phyloP scores from a whole-genome alignment of 2,888 invertebrate genomes.

The Steinernema scapterisci region DNA sequence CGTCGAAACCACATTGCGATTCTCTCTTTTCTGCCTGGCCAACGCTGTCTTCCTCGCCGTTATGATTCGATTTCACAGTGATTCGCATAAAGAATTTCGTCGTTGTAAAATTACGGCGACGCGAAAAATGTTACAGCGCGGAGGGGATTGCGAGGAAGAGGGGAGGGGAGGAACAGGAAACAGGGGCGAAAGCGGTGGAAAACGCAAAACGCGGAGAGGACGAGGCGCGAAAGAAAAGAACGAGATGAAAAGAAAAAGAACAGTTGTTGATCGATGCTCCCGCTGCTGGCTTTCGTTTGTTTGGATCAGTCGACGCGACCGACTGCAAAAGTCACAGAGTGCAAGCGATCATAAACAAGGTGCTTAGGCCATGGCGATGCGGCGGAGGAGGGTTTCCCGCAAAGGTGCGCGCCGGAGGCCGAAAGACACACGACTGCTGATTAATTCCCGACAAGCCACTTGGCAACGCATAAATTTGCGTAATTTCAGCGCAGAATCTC shows the following conservation, averaged over 20 bases:
- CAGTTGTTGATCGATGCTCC: constrained; percentile 27
- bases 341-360: background rate
- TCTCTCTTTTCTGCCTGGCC: background rate
- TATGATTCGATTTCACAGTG: constrained; percentile 10
- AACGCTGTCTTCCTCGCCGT: background rate
- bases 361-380: too few species aligned
- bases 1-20: background rate
- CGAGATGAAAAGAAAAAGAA: constrained; percentile 9
- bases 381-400: background rate
- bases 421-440: background rate
- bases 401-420: background rate
- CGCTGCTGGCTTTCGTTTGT: constrained; percentile 22
- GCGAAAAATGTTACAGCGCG: constrained; percentile 23
- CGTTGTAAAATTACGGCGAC: constrained; percentile 29
- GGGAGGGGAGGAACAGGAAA: background rate
- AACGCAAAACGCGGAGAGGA: background rate
- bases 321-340: constrained; percentile 10
- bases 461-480: constrained; percentile 16
- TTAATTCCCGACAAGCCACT: background rate
- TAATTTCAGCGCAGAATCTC: constrained; percentile 1
- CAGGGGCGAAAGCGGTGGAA: background rate
- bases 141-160: background rate
- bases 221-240: background rate
- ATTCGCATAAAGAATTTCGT: constrained; percentile 17
- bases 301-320: constrained; percentile 10